These are phyloP conservation scores for Mizuhopecten yessoensis DNA, from an alignment of 1,140 invertebrate species.

Conservation along the genomic window DNA sequence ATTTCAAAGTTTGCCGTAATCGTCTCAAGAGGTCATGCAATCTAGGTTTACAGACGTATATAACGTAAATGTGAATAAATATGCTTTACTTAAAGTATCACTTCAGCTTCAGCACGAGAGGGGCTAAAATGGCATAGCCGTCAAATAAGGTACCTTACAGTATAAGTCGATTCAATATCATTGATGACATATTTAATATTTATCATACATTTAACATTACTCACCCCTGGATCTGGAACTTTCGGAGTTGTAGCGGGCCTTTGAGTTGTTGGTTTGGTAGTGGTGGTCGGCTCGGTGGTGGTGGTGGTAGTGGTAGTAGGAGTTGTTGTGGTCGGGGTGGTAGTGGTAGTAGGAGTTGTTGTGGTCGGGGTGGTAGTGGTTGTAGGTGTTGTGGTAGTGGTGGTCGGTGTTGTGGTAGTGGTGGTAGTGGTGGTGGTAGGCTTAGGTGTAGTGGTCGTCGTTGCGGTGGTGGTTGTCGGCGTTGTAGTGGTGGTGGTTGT, in stretches of 20 bases:
- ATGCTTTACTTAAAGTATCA: too few relatives aligned
- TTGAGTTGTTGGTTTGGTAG: conserved; percentile 53
- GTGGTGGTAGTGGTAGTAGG: conserved; percentile 42
- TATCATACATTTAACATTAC: background rate
- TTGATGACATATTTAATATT: too few relatives aligned
- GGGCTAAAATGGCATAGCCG: too few relatives aligned
- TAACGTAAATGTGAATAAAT: too few relatives aligned
- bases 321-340: conserved; percentile 44
- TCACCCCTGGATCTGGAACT: background rate
- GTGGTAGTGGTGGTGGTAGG: conserved; percentile 45
- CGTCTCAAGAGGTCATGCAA: too few relatives aligned
- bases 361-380: background rate
- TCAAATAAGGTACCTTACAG: too few relatives aligned
- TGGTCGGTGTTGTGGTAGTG: conserved; percentile 32
- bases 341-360: background rate
- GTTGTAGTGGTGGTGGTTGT: conserved; percentile 36
- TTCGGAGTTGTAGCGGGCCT: background rate
- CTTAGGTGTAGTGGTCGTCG: conserved; percentile 44
- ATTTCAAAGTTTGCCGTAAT: too few relatives aligned
- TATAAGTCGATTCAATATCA: too few relatives aligned
- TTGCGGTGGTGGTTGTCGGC: conserved; percentile 39
- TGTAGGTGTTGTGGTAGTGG: background rate
- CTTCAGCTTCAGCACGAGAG: too few relatives aligned
- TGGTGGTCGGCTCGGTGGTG: conserved; percentile 44
- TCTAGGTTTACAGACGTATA: too few relatives aligned